Evolutionary conservation across 1,140 invertebrate species (phyloP), one percentile per base, ranked within the genome.

Genomic region (Chironomus striatipennis): DNA sequence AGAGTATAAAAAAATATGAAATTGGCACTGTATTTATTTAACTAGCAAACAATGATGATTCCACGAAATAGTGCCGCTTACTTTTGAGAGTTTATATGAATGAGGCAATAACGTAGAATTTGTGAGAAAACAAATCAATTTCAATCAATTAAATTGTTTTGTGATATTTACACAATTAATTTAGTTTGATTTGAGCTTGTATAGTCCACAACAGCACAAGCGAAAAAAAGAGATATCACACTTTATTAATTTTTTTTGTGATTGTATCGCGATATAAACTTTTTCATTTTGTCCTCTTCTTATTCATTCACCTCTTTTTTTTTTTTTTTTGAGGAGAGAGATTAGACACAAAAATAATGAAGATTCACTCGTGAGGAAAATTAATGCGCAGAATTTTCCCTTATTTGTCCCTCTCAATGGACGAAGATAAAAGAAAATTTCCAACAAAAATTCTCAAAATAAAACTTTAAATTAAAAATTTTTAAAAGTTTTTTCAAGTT

Each of bases 61-160:
- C 43, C 43, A 47, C 9, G 43, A 47, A 47, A 47, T 47, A 47
- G 8, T 2, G 12, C 47, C 15, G 47, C 47, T 15, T 15, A 12
- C 12, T 57, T 15, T 47, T 47, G 43, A 12, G n/a, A 15, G 24
- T 34, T 2, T 34, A 2, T 34, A 34, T 34, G 24, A 34, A 34
- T 34, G 24, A 34, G 24, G 24, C 24, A 34, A 34, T 34, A 34
- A 1, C 24, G 24, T 34, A 34, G 24, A 34, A 34, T 34, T n/a
- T 57, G 47, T 57, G 47, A 57, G 47, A 57, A 57, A 57, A 57
- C 47, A 57, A 57, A 57, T 57, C 47, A 57, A 57, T 57, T 57
- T 57, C 47, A 15, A 57, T 57, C 47, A 57, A 57, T 57, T 57
- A 57, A 57, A n/a, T 34, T 57, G 47, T n/a, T 57, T 57, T 10